These are phyloP conservation scores for Dynastes maya DNA, from an alignment of 2,888 invertebrate genomes.

Conservation along the genomic window DNA sequence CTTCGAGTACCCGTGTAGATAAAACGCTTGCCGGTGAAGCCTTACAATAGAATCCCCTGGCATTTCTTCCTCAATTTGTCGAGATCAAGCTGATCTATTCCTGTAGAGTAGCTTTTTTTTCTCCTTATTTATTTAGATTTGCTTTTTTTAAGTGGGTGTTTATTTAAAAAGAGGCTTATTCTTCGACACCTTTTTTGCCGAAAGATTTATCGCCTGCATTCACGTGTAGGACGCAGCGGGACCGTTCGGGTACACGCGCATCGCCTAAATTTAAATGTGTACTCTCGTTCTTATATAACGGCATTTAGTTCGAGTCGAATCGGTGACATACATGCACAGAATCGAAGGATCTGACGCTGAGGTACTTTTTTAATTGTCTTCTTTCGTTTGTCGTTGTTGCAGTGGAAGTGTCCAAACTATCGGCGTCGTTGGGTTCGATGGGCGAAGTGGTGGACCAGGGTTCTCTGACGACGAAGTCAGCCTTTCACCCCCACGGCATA, in stretches of 20 bases:
- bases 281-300: background rate
- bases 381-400: constrained; percentile 50
- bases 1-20: background rate
- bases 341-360: background rate
- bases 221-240: background rate
- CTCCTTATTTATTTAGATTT: constrained; percentile 30
- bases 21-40: background rate
- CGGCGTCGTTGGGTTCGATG: constrained; percentile 76
- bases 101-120: constrained; percentile 20
- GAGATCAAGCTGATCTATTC: constrained; percentile 10
- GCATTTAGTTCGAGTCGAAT: background rate
- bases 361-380: background rate
- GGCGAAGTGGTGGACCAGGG: constrained; percentile 74
- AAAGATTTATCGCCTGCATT: constrained; percentile 28
- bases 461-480: constrained; percentile 92
- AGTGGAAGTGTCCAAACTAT: constrained; percentile 72
- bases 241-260: background rate
- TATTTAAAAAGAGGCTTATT: constrained; percentile 20
- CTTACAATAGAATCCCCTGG: background rate
- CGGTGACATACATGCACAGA: background rate
- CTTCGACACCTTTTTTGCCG: constrained; percentile 15
- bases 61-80: background rate
- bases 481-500: constrained; percentile 76
- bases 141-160: constrained; percentile 29
- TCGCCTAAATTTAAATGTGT: constrained; percentile 26